Evolutionary conservation across 2,797 vertebrate genomes (phyloP).

Genomic region (Hemitrygon akajei): DNA sequence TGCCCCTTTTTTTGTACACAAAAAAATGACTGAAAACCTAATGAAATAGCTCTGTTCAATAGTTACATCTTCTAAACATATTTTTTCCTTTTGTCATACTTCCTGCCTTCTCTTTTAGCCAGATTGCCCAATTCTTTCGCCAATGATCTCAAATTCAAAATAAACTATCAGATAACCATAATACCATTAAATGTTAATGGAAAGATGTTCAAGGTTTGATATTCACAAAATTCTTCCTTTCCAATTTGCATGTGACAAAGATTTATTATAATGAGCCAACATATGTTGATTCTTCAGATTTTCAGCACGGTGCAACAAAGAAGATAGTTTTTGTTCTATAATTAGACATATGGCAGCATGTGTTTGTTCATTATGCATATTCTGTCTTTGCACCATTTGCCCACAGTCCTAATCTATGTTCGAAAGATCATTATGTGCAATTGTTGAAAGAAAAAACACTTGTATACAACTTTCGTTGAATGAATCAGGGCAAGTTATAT

Average conservation of each 20-base stretch:
- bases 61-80: neutral
- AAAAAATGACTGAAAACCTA: neutral
- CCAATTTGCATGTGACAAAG: conserved; percentile 19
- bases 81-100: neutral
- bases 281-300: conserved; percentile 20
- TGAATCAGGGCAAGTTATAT: conserved; percentile 23
- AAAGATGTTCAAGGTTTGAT: conserved; percentile 8
- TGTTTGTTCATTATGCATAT: conserved; percentile 9
- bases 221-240: conserved; percentile 5
- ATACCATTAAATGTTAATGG: conserved; percentile 28
- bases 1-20: neutral
- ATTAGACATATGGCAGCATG: conserved; percentile 19
- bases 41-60: neutral
- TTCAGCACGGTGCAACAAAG: conserved; percentile 22
- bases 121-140: neutral
- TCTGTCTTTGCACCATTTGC: conserved; percentile 30
- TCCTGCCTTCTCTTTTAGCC: neutral
- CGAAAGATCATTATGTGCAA: conserved; percentile 4
- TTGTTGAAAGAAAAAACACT: neutral
- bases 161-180: neutral
- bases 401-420: conserved; percentile 10
- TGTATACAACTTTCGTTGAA: conserved; percentile 2
- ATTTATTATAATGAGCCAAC: conserved; percentile 26
- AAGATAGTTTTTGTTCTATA: conserved; percentile 22
- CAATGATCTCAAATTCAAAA: neutral